Evolutionary conservation across 2,113 vertebrate genomes (phyloP).

Genomic region (Nycticorax nycticorax): DNA sequence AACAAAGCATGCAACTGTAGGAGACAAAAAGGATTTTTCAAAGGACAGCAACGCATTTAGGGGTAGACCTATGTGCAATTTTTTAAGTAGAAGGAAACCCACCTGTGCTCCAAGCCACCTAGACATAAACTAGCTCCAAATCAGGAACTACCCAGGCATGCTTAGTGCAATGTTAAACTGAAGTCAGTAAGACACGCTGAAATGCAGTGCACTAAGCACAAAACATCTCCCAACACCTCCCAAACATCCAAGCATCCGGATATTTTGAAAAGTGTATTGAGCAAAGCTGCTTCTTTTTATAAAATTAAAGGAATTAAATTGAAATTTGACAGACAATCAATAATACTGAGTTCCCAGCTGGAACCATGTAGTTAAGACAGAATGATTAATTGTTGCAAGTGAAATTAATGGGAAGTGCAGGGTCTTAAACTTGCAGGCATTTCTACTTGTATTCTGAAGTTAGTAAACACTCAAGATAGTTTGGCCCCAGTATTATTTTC

Average conservation of each 20-base stretch:
- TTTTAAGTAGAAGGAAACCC: background rate
- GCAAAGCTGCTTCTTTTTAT: background rate
- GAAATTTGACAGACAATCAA: background rate
- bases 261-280: background rate
- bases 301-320: background rate
- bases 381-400: background rate
- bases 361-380: accelerated
- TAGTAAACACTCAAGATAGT: background rate
- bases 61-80: background rate
- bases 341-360: background rate
- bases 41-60: background rate
- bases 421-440: background rate
- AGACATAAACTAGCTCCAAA: background rate
- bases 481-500: background rate
- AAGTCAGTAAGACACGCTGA: background rate
- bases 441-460: background rate
- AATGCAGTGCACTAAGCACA: background rate
- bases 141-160: background rate
- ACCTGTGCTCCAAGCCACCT: background rate
- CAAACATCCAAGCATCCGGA: background rate
- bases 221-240: background rate
- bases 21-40: background rate
- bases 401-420: background rate
- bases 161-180: background rate
- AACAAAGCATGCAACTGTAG: background rate